A percentile compares a stretch with the other conserved stretches of the same genome.
phyloP scores from a whole-genome alignment of 2,888 invertebrate species.

The Nysson spinosus region DNA sequence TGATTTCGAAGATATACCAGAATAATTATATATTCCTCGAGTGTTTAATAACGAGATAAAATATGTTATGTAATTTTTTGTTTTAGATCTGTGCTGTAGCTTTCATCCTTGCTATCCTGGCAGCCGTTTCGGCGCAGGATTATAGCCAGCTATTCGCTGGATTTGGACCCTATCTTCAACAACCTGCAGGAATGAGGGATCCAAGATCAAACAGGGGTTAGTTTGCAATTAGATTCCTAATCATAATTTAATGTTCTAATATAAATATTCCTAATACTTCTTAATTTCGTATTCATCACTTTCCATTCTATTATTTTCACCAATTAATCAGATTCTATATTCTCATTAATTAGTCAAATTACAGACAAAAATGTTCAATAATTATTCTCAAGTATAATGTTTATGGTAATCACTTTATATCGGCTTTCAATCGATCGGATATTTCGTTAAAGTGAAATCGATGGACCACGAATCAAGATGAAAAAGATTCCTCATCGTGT shows the following conservation, averaged over 20 bases:
- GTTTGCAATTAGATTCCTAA: background rate
- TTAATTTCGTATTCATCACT: background rate
- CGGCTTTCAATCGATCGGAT: too few species aligned
- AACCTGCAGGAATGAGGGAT: constrained; percentile 65
- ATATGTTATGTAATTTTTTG: background rate
- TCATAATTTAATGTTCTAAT: too few species aligned
- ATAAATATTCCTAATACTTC: too few species aligned
- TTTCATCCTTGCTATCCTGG: constrained; percentile 62
- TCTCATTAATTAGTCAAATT: too few species aligned
- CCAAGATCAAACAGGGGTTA: constrained; percentile 74
- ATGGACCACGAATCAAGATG: constrained; percentile 17
- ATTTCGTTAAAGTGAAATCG: constrained; percentile 27
- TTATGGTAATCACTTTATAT: too few species aligned
- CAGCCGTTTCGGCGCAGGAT: constrained; percentile 65
- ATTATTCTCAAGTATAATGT: too few species aligned
- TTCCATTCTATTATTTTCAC: background rate
- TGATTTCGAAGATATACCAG: too few species aligned
- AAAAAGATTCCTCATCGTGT: background rate
- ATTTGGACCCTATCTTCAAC: constrained; percentile 69
- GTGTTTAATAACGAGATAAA: too few species aligned
- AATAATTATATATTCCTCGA: too few species aligned
- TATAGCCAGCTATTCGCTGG: constrained; percentile 72
- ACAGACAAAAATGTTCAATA: too few species aligned
- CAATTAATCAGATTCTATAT: background rate
- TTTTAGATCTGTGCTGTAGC: constrained; percentile 68